These are phyloP conservation scores for Brachypalpus laphriformis DNA, from an alignment of 2,888 invertebrate genomes.

Conservation along the genomic window DNA sequence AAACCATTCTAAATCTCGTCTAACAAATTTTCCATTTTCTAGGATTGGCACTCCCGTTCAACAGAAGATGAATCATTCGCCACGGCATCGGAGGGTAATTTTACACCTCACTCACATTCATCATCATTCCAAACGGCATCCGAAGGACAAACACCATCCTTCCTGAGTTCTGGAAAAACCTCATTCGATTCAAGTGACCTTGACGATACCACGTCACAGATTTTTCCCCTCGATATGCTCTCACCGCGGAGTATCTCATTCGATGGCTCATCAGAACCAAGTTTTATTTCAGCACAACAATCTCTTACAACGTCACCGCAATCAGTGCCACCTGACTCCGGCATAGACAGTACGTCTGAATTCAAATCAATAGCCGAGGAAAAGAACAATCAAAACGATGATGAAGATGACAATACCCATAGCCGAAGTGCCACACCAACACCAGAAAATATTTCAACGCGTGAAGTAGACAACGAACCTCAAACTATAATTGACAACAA, in stretches of 20 bases:
- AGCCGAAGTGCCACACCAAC: constrained; percentile 81
- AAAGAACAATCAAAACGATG: constrained; percentile 23
- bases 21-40: neutral
- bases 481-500: constrained; percentile 19
- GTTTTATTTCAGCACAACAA: constrained; percentile 79
- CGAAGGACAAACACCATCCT: constrained; percentile 85
- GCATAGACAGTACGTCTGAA: constrained; percentile 66
- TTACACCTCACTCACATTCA: constrained; percentile 86
- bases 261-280: constrained; percentile 81
- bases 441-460: constrained; percentile 75
- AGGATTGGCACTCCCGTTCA: constrained; percentile 83
- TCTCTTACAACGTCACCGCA: constrained; percentile 70
- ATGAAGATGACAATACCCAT: constrained; percentile 76
- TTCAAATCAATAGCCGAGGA: constrained; percentile 44
- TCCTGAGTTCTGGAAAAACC: constrained; percentile 84
- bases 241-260: constrained; percentile 82
- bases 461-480: constrained; percentile 4
- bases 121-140: constrained; percentile 88
- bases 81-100: constrained; percentile 88
- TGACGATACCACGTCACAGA: constrained; percentile 80
- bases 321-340: constrained; percentile 65
- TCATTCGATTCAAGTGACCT: constrained; percentile 81
- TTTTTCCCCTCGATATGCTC: constrained; percentile 75
- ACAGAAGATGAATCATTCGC: constrained; percentile 87
- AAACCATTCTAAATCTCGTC: too few species aligned